Base-by-base conservation (phyloP, 2,113 vertebrate genomes). In the Ceyx cyanopectus region DNA sequence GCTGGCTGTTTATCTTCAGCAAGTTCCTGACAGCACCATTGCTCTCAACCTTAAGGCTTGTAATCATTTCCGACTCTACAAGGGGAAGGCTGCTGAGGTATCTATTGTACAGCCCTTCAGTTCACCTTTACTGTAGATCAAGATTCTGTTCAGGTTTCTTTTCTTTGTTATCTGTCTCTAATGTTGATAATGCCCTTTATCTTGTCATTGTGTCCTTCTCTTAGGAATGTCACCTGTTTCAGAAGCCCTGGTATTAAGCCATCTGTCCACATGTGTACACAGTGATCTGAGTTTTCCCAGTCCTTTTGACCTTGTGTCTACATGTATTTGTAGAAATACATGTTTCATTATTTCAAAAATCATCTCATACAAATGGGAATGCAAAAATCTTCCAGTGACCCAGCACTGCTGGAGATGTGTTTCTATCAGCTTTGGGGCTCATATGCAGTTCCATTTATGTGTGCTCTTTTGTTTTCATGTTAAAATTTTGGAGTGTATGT, bases 41-140 rank as follows among this genome's bases (percentile, higher is more conserved):
- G 99, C 99, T 50, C 98, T 99, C 87, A 99, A 99, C 94, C 98
- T 99, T 14, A 99, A 99, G 94, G 99, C 99, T 93, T 99, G 99
- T 93, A 99, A 99, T 96, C 98, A 99, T 95, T 99, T 99, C 93
- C 98, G 98, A 92, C 98, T 99, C 37, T 99, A 98, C 97, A 99
- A 99, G 2, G 99, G 99, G 90, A 99, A 99, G 94, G 99, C 98
- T 70, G 99, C 99, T 23, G 99, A 99, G 99, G 99, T 99, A 98
- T 78, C 78, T 79, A 2, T 69, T 68, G 72, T 53, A 89, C 50
- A 70, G 40, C 45, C n/a, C 60, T 93, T 97, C 78, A 32, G 30
- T 10, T 94, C 32, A 57, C 66, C 37, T 91, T 89, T 24, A 48
- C 77, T 93, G 46, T 73, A 41, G 10, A 75, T 91, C 61, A 50